Evolutionary conservation across 2,888 invertebrate species (phyloP).

Genomic region (Sthenelais limicola): DNA sequence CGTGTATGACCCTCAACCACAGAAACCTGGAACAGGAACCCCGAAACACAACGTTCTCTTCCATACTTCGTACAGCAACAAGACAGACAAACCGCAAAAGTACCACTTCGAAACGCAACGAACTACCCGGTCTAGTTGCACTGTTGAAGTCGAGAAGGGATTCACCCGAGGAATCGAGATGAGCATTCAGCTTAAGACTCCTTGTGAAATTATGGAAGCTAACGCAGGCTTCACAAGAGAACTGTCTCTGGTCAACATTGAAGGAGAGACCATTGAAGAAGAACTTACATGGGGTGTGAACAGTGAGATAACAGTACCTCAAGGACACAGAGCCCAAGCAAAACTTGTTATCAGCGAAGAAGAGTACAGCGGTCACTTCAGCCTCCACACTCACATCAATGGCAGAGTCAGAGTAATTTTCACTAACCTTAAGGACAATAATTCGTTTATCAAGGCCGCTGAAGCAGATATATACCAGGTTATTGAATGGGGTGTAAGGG

Average conservation of each 20-base stretch:
- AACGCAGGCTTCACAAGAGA: conserved; percentile 72
- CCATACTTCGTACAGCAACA: conserved; percentile 69
- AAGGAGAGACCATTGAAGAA: conserved; percentile 68
- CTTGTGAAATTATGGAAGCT: conserved; percentile 71
- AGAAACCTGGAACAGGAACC: conserved; percentile 43
- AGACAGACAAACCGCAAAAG: conserved; percentile 64
- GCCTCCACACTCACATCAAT: conserved; percentile 64
- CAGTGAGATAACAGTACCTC: conserved; percentile 71
- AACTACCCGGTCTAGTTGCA: conserved; percentile 63
- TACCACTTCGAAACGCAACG: conserved; percentile 70
- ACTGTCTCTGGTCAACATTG: conserved; percentile 68
- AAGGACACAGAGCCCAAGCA: conserved; percentile 66
- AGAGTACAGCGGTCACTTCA: conserved; percentile 72
- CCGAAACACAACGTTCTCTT: conserved; percentile 57
- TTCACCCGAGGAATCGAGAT: conserved; percentile 68
- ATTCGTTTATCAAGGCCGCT: conserved; percentile 68
- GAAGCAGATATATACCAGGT: conserved; percentile 66
- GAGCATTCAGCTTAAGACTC: conserved; percentile 73
- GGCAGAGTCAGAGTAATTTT: conserved; percentile 69
- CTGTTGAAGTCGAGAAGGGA: conserved; percentile 61
- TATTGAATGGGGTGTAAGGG: conserved; percentile 54
- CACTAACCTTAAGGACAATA: conserved; percentile 71
- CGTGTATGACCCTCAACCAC: conserved; percentile 54
- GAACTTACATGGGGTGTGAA: conserved; percentile 74
- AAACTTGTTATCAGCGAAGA: conserved; percentile 73